These are phyloP conservation scores for Nannobrachium achirus DNA, from an alignment of 2,113 vertebrate species.

Conservation along the genomic window DNA sequence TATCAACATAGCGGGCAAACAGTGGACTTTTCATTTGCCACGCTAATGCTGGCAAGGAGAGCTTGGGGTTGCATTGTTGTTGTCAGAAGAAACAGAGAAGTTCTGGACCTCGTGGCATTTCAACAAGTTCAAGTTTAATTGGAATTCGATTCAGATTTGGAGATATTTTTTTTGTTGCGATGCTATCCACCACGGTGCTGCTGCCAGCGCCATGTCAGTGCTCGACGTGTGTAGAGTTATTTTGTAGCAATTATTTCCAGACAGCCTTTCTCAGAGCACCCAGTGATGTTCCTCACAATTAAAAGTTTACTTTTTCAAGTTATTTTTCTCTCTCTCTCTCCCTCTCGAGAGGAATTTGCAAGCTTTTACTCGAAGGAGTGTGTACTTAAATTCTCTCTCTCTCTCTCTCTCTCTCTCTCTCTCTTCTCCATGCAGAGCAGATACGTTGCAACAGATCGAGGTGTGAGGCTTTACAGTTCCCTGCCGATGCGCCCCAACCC, in stretches of 20 bases:
- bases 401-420: slow-evolving; percentile 27
- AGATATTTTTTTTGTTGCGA: too few species aligned
- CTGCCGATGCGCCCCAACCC: slow-evolving; percentile 83
- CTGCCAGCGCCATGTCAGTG: too few species aligned
- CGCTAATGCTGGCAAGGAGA: slow-evolving; percentile 24
- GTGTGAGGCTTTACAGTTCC: slow-evolving; percentile 81
- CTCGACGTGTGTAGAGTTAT: too few species aligned
- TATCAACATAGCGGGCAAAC: slow-evolving; percentile 47
- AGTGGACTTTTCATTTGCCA: slow-evolving; percentile 36
- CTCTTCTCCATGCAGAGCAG: slow-evolving; percentile 73
- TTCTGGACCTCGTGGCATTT: too few species aligned
- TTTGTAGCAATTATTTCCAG: too few species aligned
- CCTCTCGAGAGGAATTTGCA: neutral
- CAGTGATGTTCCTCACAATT: neutral
- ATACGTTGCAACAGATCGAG: slow-evolving; percentile 79
- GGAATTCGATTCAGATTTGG: too few species aligned
- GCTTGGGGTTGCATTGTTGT: neutral
- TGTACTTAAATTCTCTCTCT: slow-evolving; percentile 25
- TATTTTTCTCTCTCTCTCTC: neutral
- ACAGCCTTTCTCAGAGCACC: too few species aligned
- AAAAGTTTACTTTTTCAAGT: slow-evolving; percentile 6
- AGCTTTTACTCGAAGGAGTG: slow-evolving; percentile 1
- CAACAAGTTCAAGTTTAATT: too few species aligned
- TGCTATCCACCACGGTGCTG: too few species aligned
- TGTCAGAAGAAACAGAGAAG: too few species aligned